phyloP scores from a whole-genome alignment of 2,113 vertebrate species.

The Emydocephalus ijimae region DNA sequence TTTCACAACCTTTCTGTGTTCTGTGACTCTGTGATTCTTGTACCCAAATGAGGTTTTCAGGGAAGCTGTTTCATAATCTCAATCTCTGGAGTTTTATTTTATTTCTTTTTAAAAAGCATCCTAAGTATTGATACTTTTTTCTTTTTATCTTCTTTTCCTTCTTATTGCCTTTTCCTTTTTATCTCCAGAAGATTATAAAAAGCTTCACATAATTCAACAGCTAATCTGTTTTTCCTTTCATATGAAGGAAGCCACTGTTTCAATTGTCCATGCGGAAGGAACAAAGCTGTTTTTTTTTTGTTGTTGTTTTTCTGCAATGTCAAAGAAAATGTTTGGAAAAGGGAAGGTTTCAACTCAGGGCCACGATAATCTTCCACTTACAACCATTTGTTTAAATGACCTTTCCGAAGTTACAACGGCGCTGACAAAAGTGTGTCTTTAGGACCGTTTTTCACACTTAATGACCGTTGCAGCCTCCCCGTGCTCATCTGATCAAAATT shows the following conservation, averaged over 20 bases:
- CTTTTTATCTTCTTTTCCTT: too few relatives aligned
- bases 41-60: neutral
- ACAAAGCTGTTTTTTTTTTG: neutral
- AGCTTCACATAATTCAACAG: neutral
- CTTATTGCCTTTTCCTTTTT: neutral
- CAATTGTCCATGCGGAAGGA: neutral
- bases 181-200: neutral
- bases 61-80: neutral
- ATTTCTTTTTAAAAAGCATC: neutral
- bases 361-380: neutral
- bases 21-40: neutral
- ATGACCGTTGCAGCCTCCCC: neutral
- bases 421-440: neutral
- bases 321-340: too few relatives aligned
- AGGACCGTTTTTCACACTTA: neutral
- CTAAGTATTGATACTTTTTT: neutral
- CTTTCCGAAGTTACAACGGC: neutral
- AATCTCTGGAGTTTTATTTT: neutral
- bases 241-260: neutral
- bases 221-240: neutral
- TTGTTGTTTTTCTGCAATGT: neutral
- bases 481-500: neutral
- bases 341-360: too few relatives aligned
- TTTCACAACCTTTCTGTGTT: neutral
- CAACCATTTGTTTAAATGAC: neutral